These are phyloP conservation scores for Drosophila antonietae DNA, from an alignment of 2,888 invertebrate species.

Conservation along the genomic window DNA sequence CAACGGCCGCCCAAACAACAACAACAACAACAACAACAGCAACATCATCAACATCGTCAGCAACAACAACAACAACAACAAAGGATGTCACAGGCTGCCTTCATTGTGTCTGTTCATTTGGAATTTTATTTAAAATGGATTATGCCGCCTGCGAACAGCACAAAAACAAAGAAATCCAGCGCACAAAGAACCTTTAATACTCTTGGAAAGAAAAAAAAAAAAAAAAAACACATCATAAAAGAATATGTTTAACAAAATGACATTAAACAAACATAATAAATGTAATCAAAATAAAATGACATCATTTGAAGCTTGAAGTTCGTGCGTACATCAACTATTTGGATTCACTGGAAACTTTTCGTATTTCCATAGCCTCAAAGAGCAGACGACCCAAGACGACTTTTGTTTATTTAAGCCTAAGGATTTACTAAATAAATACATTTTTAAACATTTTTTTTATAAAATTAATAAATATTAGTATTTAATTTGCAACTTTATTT, in stretches of 20 bases:
- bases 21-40: neutral
- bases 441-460: neutral
- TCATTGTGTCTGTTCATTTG: constrained; percentile 73
- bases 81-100: constrained; percentile 51
- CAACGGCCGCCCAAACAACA: constrained; percentile 55
- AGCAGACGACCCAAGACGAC: neutral
- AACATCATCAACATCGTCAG: constrained; percentile 32
- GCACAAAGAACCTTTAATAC: constrained; percentile 45
- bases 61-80: constrained; percentile 35
- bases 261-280: constrained; percentile 36
- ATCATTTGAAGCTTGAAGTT: neutral
- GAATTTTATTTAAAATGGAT: constrained; percentile 79
- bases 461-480: neutral
- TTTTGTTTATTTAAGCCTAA: neutral
- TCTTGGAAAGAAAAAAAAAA: constrained; percentile 23
- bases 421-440: neutral
- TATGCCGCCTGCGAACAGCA: constrained; percentile 58
- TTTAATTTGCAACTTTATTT: neutral
- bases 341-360: neutral
- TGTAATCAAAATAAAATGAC: constrained; percentile 25
- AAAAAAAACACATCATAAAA: constrained; percentile 6
- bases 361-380: neutral
- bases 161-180: constrained; percentile 34
- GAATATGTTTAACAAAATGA: constrained; percentile 40
- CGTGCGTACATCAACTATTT: constrained; percentile 15